A percentile compares a stretch with the other conserved stretches of the same genome.
Evolutionary conservation across 2,113 vertebrate species (phyloP).

Genomic region (Neodon shergylaensis): DNA sequence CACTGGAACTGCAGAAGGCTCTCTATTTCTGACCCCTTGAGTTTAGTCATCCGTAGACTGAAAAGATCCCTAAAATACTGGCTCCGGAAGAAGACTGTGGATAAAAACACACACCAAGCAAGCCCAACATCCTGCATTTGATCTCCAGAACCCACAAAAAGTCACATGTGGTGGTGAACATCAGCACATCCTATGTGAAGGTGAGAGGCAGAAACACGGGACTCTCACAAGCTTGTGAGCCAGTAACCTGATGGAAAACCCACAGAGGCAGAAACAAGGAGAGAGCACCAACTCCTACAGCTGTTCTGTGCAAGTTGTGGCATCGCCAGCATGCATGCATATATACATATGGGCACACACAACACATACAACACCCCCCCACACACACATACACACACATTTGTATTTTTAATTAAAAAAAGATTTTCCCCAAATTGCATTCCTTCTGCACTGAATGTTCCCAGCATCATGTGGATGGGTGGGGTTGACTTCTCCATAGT

Average conservation of each 20-base stretch:
- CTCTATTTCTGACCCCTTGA: background rate
- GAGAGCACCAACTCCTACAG: background rate
- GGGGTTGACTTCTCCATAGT: fast-evolving
- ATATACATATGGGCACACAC: background rate
- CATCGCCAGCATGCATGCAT: background rate
- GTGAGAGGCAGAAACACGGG: no score
- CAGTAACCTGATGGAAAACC: background rate
- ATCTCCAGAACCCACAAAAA: background rate
- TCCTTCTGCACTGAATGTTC: background rate
- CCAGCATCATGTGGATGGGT: fast-evolving
- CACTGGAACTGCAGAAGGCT: fast-evolving
- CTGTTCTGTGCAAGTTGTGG: background rate
- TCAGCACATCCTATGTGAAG: no score
- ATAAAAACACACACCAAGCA: background rate
- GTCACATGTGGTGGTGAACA: background rate
- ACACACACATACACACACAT: background rate
- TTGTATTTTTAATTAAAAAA: background rate
- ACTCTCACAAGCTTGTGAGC: background rate
- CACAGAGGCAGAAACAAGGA: background rate
- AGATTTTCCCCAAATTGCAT: background rate
- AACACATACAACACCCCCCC: background rate
- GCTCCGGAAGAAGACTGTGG: background rate
- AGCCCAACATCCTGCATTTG: background rate
- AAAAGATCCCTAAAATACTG: background rate
- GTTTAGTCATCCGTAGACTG: background rate